Percentiles rank a stretch among this genome's conserved stretches.
phyloP scores from a whole-genome alignment of 2,888 invertebrate species.

The Agrypnus murinus region DNA sequence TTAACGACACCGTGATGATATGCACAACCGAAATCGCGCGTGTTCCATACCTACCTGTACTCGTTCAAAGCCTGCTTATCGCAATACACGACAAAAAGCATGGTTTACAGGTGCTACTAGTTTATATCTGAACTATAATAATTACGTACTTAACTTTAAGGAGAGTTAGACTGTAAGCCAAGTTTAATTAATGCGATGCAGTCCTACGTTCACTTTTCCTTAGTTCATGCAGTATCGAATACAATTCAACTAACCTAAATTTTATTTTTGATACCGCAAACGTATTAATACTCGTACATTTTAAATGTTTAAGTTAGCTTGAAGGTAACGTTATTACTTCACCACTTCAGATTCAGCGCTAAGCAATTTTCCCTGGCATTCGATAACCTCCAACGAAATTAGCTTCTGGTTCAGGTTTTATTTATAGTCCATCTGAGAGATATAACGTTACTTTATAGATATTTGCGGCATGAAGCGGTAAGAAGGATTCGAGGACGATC shows the following conservation, averaged over 20 bases:
- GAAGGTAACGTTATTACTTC: conserved; percentile 42
- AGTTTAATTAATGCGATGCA: conserved; percentile 30
- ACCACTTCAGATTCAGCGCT: conserved; percentile 28
- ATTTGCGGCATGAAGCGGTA: conserved; percentile 28
- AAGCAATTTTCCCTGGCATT: conserved; percentile 26
- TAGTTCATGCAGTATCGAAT: conserved; percentile 17
- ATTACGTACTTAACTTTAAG: conserved; percentile 35
- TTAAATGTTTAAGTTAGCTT: conserved; percentile 42
- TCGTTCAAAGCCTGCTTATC: conserved; percentile 44
- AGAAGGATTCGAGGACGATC: conserved; percentile 69
- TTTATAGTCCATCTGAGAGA: conserved; percentile 47
- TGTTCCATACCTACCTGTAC: conserved; percentile 56
- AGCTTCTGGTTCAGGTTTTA: conserved; percentile 60
- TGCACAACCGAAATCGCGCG: conserved; percentile 54
- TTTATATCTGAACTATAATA: conserved; percentile 49
- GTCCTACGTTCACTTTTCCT: conserved; percentile 17
- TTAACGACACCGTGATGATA: conserved; percentile 21
- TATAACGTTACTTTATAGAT: conserved; percentile 54
- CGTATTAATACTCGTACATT: conserved; percentile 57
- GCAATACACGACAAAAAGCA: conserved; percentile 47
- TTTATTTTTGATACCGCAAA: conserved; percentile 45
- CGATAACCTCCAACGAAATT: conserved; percentile 46
- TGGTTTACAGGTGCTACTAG: conserved; percentile 52
- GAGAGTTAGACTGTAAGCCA: conserved; percentile 39
- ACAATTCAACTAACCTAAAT: conserved; percentile 4